Evolutionary conservation across 2,888 invertebrate species (phyloP), one percentile per base, ranked within the genome.

Genomic region (Noctua fimbriata): DNA sequence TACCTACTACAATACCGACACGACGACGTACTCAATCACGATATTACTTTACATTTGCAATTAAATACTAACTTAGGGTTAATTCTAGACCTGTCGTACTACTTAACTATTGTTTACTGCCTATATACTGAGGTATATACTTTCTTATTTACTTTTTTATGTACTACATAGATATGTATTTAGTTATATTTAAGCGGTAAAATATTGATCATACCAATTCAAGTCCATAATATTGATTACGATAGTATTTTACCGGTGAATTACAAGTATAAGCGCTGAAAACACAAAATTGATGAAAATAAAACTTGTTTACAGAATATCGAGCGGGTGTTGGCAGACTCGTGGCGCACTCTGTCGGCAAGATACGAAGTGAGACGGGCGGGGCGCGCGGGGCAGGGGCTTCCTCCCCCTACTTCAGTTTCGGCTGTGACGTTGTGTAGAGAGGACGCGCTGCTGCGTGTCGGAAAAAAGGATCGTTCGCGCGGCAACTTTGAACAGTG

Each of bases 291-390:
- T 91, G 90, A 93, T 95, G 94, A 95, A 95, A 95, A 95, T 94
- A 94, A 94, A 94, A 93, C 92, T 96, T 96, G 96, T 96, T 96
- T 96, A 96, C 96, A 96, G 96, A 93, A 96, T 96, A 97, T 96
- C 94, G 96, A 96, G 93, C 96, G 95, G 93, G 94, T 93, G 95
- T 94, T 94, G 93, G 92, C 89, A 90, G 87, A 94, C 95, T 90
- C 84, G 95, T 96, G 93, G 96, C 96, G 96, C 96, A 85, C 96
- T 97, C 97, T 96, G 92, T 94, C 95, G 96, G 94, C 90, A 91
- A 87, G 89, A 89, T 92, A 92, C 89, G 90, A 72, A 89, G 82
- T 84, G 82, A 55, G 73, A 74, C 83, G 92, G 92, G 95, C 92
- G 94, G 88, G 88, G 92, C 89, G 93, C 92, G 95, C 93, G 95